phyloP scores from a whole-genome alignment of 2,113 vertebrate genomes.

The Siniperca knerii region DNA sequence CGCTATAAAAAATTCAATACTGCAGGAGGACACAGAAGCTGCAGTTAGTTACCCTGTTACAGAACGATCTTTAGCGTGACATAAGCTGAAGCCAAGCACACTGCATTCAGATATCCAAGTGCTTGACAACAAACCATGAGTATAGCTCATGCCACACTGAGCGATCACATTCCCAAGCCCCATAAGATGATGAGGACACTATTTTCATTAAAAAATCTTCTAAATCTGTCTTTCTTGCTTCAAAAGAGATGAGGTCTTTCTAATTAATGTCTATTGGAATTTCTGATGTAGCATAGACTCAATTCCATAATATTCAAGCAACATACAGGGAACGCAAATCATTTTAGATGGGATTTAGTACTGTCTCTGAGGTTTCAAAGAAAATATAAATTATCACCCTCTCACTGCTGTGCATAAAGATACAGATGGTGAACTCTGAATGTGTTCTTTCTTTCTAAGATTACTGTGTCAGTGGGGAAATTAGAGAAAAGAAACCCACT shows the following conservation, averaged over 20 bases:
- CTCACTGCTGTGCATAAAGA: slow-evolving; percentile 49
- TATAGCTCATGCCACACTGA: neutral
- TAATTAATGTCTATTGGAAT: slow-evolving; percentile 27
- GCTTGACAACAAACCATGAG: neutral
- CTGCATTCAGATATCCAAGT: slow-evolving; percentile 5
- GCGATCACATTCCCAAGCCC: neutral
- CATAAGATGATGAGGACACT: neutral
- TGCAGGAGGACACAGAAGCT: neutral
- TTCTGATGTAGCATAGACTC: neutral
- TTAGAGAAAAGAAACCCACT: slow-evolving; percentile 62
- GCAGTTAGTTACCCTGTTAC: neutral
- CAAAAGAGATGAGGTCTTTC: slow-evolving; percentile 11
- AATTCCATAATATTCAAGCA: slow-evolving; percentile 16
- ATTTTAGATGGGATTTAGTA: slow-evolving; percentile 37
- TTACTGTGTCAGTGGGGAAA: slow-evolving; percentile 66
- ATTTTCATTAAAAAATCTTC: slow-evolving; percentile 7
- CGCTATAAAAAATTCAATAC: neutral
- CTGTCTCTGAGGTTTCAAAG: slow-evolving; percentile 50
- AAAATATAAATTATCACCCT: slow-evolving; percentile 63
- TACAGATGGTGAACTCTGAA: slow-evolving; percentile 74
- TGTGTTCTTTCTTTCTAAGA: slow-evolving; percentile 63
- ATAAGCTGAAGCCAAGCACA: neutral
- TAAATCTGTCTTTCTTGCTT: slow-evolving; percentile 22
- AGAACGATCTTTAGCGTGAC: neutral
- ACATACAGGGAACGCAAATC: slow-evolving; percentile 16